Base-by-base conservation (phyloP, 2,113 vertebrate genomes). In the Axis porcinus region DNA sequence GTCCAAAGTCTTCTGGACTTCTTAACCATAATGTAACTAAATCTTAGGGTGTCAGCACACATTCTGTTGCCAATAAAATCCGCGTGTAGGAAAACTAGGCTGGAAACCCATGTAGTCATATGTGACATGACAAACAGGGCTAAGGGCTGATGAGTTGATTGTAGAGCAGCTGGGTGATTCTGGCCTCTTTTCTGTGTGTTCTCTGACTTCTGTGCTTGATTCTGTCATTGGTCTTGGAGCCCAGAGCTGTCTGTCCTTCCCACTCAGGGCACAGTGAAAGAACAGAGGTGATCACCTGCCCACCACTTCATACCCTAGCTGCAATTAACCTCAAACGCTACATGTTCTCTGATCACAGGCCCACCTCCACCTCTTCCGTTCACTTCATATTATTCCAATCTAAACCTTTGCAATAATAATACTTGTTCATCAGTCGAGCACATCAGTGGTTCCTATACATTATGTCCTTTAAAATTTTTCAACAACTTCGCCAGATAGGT, bases 1-100 rank as follows among this genome's bases (percentile, higher is more conserved):
- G 95, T 94, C 97, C 98, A 97, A 89, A 98, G 96, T 94, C 84
- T 91, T 97, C 98, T 92, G 95, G 92, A 98, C 93, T 89, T 95
- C 97, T 7, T 96, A 95, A 96, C 95, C 92, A 98, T 98, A 98
- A 95, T 89, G 64, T 30, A 97, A 94, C 92, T 60, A 90, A 96
- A 64, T 94, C 82, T 86, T 89, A 95, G 95, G 88, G 90, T 96
- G 94, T 95, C 83, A 93, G 88, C 78, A 60, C 76, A 45, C 82
- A 70, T 89, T 94, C 87, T 0, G 88, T 89, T 97, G 97, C 96
- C 95, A 97, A 97, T 28, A 74, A 86, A 97, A 96, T 96, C 89
- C 47, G 7, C 82, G 13, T 89, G 74, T 70, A 86, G 85, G 95
- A 91, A 95, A 96, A 97, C 94, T 28, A 79, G 95, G 95, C 97